phyloP scores from a whole-genome alignment of 2,113 vertebrate species.

The Thamnaconus septentrionalis region DNA sequence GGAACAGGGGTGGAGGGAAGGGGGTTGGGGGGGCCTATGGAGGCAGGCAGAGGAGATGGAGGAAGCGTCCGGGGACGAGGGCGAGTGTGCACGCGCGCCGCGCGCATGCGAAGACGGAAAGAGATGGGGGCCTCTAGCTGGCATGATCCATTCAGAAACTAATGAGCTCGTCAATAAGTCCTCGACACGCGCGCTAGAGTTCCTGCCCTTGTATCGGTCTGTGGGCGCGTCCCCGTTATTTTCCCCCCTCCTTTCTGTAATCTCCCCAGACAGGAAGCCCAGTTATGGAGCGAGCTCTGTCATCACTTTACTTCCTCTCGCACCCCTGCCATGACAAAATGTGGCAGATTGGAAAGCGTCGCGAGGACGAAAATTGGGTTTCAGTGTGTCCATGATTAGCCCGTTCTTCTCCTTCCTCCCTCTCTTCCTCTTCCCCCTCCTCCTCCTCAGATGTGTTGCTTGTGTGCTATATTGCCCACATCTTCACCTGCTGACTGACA shows the following conservation, averaged over 20 bases:
- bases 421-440: background rate
- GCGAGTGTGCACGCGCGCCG: conserved; percentile 4
- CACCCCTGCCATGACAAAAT: conserved; percentile 43
- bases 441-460: conserved; percentile 54
- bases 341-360: conserved; percentile 28
- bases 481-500: conserved; percentile 52
- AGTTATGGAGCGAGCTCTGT: conserved; percentile 32
- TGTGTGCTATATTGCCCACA: conserved; percentile 57
- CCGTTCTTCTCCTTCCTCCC: conserved; percentile 27
- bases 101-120: background rate
- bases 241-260: conserved; percentile 2
- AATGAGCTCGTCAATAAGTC: conserved; percentile 67
- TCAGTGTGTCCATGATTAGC: conserved; percentile 53
- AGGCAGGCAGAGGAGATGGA: conserved; percentile 46
- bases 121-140: background rate
- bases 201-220: conserved; percentile 43
- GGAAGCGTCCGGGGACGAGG: conserved; percentile 25
- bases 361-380: conserved; percentile 30
- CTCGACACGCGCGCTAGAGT: conserved; percentile 58
- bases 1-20: conserved; percentile 54
- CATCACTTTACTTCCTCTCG: conserved; percentile 13
- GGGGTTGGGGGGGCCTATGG: conserved; percentile 21
- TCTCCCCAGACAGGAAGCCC: conserved; percentile 32
- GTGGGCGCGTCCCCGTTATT: conserved; percentile 19
- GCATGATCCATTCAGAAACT: conserved; percentile 53